These are phyloP conservation scores for Danio albolineatus DNA, from an alignment of 2,797 vertebrate species.

Conservation along the genomic window DNA sequence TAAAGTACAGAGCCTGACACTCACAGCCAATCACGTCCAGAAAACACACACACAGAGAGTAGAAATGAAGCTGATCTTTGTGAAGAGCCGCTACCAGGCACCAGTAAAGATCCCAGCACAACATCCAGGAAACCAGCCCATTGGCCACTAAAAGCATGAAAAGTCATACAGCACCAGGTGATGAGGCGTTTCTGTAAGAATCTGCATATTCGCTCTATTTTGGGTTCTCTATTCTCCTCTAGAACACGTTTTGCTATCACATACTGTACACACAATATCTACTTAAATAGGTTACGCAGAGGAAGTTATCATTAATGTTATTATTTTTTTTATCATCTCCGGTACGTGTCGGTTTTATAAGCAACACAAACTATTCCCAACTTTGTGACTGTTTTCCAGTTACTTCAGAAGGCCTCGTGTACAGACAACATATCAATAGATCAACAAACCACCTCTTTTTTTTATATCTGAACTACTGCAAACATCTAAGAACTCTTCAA, in stretches of 20 bases:
- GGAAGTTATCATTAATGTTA: neutral
- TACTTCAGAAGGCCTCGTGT: slow-evolving; percentile 36
- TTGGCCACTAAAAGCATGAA: neutral
- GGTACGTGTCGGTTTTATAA: slow-evolving; percentile 10
- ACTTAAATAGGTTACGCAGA: slow-evolving; percentile 30
- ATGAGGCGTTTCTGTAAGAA: slow-evolving; percentile 27
- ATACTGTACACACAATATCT: slow-evolving; percentile 35
- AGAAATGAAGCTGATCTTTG: slow-evolving; percentile 29
- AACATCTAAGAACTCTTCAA: slow-evolving; percentile 24
- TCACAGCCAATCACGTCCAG: slow-evolving; percentile 57
- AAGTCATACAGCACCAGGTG: slow-evolving; percentile 47
- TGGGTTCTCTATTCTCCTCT: slow-evolving; percentile 9
- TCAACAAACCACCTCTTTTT: slow-evolving; percentile 20
- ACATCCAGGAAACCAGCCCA: slow-evolving; percentile 22
- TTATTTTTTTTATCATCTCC: neutral
- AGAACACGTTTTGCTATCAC: slow-evolving; percentile 26
- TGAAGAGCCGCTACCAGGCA: slow-evolving; percentile 39
- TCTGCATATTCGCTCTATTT: slow-evolving; percentile 42
- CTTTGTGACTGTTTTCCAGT: slow-evolving; percentile 61
- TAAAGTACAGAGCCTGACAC: slow-evolving; percentile 71
- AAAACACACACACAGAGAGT: slow-evolving; percentile 26
- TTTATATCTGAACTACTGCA: slow-evolving; percentile 13
- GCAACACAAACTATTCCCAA: slow-evolving; percentile 46
- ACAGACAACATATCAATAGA: slow-evolving; percentile 1
- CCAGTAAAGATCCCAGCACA: slow-evolving; percentile 23